A percentile compares a stretch with the other conserved stretches of the same genome.
Conservation (phyloP, 2,888 invertebrate species). For the Thereva nobilitata region DNA sequence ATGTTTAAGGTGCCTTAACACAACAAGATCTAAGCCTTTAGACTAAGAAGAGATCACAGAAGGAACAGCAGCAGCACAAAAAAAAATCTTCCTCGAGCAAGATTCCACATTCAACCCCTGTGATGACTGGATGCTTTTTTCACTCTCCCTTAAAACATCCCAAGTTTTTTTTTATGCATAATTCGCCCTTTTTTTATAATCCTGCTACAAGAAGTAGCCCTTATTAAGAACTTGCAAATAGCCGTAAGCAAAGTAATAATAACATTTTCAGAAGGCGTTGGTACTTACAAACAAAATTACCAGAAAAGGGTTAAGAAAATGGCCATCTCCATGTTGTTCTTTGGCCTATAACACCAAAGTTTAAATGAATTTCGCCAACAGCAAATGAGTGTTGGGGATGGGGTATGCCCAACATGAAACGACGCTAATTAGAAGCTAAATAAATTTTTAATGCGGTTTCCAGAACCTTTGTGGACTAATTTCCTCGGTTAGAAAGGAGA, state of each 20-base stretch:
- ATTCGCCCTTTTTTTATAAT: too few species aligned
- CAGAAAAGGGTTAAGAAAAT: constrained; percentile 44
- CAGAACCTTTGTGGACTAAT: constrained; percentile 35
- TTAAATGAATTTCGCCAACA: constrained; percentile 46
- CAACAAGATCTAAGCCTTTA: too few species aligned
- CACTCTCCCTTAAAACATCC: too few species aligned
- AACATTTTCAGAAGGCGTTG: constrained; percentile 42
- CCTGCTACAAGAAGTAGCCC: constrained; percentile 12
- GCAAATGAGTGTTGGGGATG: constrained; percentile 39
- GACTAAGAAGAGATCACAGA: too few species aligned
- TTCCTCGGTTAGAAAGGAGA: constrained; percentile 21
- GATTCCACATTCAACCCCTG: too few species aligned
- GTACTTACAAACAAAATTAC: constrained; percentile 42
- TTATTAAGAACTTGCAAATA: constrained; percentile 44
- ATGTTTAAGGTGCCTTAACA: too few species aligned
- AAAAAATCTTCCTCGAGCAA: too few species aligned
- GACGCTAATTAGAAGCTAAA: constrained; percentile 46
- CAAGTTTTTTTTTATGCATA: too few species aligned
- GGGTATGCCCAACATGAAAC: constrained; percentile 40
- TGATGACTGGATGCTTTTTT: too few species aligned
- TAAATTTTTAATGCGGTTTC: constrained; percentile 47
- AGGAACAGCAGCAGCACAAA: too few species aligned
- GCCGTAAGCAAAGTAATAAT: constrained; percentile 44
- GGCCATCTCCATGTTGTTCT: constrained; percentile 42
- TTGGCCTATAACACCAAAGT: constrained; percentile 40